phyloP scores from a whole-genome alignment of 2,113 vertebrate genomes.

The Lophius piscatorius region DNA sequence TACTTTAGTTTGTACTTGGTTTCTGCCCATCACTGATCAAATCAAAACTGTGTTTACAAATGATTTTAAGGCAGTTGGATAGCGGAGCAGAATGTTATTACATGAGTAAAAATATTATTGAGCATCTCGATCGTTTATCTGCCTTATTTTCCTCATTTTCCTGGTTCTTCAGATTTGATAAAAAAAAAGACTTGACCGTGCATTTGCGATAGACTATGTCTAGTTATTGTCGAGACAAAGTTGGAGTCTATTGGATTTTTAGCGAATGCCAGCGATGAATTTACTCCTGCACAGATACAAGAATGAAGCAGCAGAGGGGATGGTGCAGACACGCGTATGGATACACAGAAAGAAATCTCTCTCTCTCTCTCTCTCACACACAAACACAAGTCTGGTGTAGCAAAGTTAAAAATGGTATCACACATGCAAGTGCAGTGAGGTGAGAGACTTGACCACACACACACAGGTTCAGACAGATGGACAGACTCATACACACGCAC shows the following conservation, averaged over 20 bases:
- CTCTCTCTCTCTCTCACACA: background rate
- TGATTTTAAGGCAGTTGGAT: too few relatives aligned
- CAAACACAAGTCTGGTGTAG: background rate
- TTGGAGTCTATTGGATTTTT: background rate
- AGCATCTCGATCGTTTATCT: constrained; percentile 12
- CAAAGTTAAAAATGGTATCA: constrained; percentile 39
- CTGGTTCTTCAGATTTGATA: too few relatives aligned
- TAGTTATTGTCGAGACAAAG: constrained; percentile 9
- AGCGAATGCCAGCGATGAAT: too few relatives aligned
- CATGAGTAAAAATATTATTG: too few relatives aligned
- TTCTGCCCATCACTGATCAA: too few relatives aligned
- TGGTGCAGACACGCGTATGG: constrained; percentile 21
- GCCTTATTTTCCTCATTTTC: constrained; percentile 39
- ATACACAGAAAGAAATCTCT: constrained; percentile 14
- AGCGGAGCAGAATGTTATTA: too few relatives aligned
- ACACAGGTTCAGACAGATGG: constrained; percentile 3
- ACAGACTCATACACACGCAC: constrained; percentile 3
- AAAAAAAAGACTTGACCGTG: background rate
- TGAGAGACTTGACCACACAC: constrained; percentile 9
- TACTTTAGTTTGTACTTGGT: too few relatives aligned
- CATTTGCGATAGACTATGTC: constrained; percentile 6
- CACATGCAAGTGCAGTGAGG: constrained; percentile 9
- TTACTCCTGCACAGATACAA: constrained; percentile 4
- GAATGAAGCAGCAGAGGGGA: constrained; percentile 24
- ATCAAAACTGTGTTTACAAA: too few relatives aligned